Evolutionary conservation across 1,140 invertebrate genomes (phyloP).

Genomic region (Chymomyza costata): DNA sequence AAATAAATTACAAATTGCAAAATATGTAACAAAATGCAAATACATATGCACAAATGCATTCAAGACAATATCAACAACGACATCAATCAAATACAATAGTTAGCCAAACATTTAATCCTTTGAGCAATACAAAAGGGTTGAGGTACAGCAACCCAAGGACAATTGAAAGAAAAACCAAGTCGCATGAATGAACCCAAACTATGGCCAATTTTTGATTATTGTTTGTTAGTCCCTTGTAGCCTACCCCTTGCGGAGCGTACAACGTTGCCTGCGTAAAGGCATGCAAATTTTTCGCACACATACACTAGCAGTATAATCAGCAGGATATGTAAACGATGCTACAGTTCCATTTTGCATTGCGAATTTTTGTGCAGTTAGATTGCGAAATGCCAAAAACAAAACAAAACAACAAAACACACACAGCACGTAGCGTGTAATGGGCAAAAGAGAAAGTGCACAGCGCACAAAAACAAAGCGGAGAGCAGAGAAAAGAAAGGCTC

Average conservation of each 20-base stretch:
- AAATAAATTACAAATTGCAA: not conserved
- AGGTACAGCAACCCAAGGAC: too few species aligned
- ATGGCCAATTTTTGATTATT: conserved; percentile 15
- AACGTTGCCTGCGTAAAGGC: conserved; percentile 40
- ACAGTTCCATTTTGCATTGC: conserved; percentile 26
- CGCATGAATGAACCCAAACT: conserved; percentile 45
- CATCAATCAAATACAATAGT: conserved; percentile 21
- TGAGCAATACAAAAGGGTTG: conserved; percentile 30
- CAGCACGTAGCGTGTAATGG: conserved; percentile 30
- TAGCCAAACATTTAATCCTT: not conserved
- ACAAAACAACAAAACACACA: conserved; percentile 14
- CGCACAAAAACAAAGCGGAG: not conserved
- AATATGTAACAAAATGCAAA: conserved; percentile 9
- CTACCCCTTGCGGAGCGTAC: conserved; percentile 3
- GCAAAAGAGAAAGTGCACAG: conserved; percentile 28
- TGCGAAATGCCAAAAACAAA: conserved; percentile 4
- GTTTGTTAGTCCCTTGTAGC: not conserved
- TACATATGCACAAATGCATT: too few species aligned
- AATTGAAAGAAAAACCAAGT: conserved; percentile 8
- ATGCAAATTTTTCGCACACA: conserved; percentile 53
- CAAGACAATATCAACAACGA: conserved; percentile 2
- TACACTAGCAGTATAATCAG: conserved; percentile 26
- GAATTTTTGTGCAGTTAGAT: conserved; percentile 18
- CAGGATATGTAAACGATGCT: conserved; percentile 36
- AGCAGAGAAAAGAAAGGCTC: conserved; percentile 14